phyloP scores from a whole-genome alignment of 2,113 vertebrate genomes.

The Zeus faber region DNA sequence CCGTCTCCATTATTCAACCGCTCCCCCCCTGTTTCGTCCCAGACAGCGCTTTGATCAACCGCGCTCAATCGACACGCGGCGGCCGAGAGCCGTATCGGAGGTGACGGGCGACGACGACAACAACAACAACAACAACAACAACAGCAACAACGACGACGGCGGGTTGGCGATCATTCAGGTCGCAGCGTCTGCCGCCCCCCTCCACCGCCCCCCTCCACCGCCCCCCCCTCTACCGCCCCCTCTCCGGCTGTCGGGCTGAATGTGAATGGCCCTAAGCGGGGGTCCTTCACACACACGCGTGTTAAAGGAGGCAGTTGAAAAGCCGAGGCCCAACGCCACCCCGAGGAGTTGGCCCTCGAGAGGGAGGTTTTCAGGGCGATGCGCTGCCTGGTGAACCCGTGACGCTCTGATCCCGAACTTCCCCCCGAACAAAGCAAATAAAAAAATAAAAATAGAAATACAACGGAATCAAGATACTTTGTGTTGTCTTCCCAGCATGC shows the following conservation, averaged over 20 bases:
- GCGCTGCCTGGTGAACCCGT: too few relatives aligned
- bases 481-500: too few relatives aligned
- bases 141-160: background rate
- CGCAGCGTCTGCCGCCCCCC: slow-evolving; percentile 42
- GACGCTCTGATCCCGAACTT: too few relatives aligned
- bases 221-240: too few relatives aligned
- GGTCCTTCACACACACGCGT: slow-evolving; percentile 43
- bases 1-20: slow-evolving; percentile 17
- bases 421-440: too few relatives aligned
- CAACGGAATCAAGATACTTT: too few relatives aligned
- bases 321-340: too few relatives aligned
- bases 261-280: slow-evolving; percentile 46
- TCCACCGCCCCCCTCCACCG: too few relatives aligned
- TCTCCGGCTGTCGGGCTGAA: slow-evolving; percentile 50
- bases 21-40: slow-evolving; percentile 33
- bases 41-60: slow-evolving; percentile 41
- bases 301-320: slow-evolving; percentile 37
- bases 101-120: too few relatives aligned
- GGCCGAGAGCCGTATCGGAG: slow-evolving; percentile 26
- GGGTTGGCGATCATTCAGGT: slow-evolving; percentile 38
- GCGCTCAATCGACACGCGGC: slow-evolving; percentile 38
- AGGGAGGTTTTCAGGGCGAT: too few relatives aligned
- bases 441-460: too few relatives aligned
- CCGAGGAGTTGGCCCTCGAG: too few relatives aligned
- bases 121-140: background rate